Base-by-base conservation (phyloP, 2,113 vertebrate genomes). In the Xenotilapia caudafasciata region DNA sequence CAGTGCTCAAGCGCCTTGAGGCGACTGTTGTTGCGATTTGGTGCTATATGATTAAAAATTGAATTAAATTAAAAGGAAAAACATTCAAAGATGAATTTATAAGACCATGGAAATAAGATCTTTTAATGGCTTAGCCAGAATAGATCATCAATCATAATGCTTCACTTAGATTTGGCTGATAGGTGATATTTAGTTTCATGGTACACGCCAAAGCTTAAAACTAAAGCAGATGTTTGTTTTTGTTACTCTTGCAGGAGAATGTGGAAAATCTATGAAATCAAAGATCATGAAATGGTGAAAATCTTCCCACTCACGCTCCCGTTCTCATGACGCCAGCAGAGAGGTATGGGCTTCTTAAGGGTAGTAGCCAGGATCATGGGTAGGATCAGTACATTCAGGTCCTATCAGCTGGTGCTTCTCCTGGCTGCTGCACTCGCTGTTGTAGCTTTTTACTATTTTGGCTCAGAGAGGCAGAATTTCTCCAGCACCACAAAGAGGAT, bases 401-500 rank as follows among this genome's bases (percentile, higher is more conserved):
- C 94, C 79, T 96, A 96, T 90, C 97, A 97, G 93, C 91, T 97
- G 62, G 80, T 95, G n/a, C 95, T 98, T 88, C 96, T 98, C 1
- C 84, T 98, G 23, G 96, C 96, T 6, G 98, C 97, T 3, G 97
- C 97, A 1, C 65, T 99, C 4, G 98, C 98, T 1, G 97, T 98
- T 3, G 97, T 97, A 47, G 97, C 98, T 17, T 98, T 99, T 93
- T 99, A 98, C 94, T 98, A 98, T 92, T 96, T 98, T 1, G 98
- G 97, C 33, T 97, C 97, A 1, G 97, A 97, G 92, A 97, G 94
- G 9, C 97, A 98, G 91, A 98, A 97, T 92, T 98, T 98, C 94
- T 99, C 98, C 90, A 98, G 97, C 95, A 97, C 98, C 89, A 98
- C 97, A 7, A 97, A 97, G 93, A 96, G 97, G 88, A 97, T 98